A percentile compares a stretch with the other conserved stretches of the same genome.
These are phyloP conservation scores for Lacanobia wlatinum DNA, from an alignment of 2,888 invertebrate species.

Conservation along the genomic window DNA sequence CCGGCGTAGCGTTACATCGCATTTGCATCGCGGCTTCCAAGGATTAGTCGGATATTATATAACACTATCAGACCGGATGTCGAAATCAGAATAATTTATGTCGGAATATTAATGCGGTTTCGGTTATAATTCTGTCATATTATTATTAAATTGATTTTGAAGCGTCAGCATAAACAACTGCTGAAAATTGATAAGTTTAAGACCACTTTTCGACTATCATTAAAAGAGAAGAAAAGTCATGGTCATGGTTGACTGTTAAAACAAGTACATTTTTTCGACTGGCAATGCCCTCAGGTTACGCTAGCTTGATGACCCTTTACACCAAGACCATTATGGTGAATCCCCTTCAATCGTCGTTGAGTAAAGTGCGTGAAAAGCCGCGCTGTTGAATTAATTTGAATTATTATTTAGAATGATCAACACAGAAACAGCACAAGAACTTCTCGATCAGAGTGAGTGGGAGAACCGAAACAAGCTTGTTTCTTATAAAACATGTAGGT, in stretches of 20 bases:
- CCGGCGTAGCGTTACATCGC: constrained; percentile 38
- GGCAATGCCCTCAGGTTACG: constrained; percentile 4
- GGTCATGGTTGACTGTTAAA: neutral
- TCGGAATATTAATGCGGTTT: constrained; percentile 12
- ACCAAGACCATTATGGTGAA: constrained; percentile 19
- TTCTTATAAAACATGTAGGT: constrained; percentile 34
- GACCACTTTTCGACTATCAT: neutral
- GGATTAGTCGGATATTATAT: constrained; percentile 49
- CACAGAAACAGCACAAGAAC: constrained; percentile 6
- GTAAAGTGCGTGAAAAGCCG: constrained; percentile 3
- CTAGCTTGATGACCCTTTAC: constrained; percentile 18
- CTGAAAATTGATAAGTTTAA: neutral
- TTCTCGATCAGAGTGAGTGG: neutral
- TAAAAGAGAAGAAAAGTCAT: constrained; percentile 1
- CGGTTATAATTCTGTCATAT: constrained; percentile 11
- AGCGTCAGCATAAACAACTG: neutral
- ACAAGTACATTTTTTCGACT: constrained; percentile 1
- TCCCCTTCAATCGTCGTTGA: neutral
- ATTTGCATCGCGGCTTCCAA: constrained; percentile 43
- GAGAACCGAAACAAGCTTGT: constrained; percentile 22
- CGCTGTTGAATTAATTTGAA: constrained; percentile 1
- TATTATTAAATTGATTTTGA: constrained; percentile 12
- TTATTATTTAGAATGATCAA: constrained; percentile 10
- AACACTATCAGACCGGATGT: constrained; percentile 22
- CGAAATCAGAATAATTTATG: constrained; percentile 39